A percentile compares a stretch with the other conserved stretches of the same genome.
Evolutionary conservation across 2,888 invertebrate genomes (phyloP).

Genomic region (Lithophane socia): DNA sequence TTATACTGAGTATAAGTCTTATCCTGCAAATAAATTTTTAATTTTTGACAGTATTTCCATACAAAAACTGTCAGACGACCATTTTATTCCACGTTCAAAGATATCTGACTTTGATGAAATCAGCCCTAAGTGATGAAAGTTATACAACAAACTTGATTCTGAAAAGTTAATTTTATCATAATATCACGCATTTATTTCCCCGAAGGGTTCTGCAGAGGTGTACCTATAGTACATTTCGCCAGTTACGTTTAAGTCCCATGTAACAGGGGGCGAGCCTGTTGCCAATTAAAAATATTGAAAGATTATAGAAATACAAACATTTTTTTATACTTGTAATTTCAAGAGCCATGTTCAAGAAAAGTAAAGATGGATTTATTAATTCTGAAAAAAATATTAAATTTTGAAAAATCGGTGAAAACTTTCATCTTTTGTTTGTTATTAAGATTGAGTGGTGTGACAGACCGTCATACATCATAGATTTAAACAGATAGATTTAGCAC

Average conservation of each 20-base stretch:
- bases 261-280: background rate
- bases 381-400: background rate
- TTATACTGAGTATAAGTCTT: too few relatives aligned
- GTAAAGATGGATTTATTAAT: background rate
- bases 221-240: too few relatives aligned
- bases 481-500: background rate
- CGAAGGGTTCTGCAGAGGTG: background rate
- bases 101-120: too few relatives aligned
- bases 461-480: background rate
- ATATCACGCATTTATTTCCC: background rate
- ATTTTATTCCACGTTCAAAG: too few relatives aligned
- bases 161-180: background rate
- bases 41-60: too few relatives aligned
- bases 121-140: background rate
- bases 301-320: background rate
- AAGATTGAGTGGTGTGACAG: background rate
- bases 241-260: too few relatives aligned
- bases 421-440: background rate
- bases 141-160: slow-evolving; percentile 1
- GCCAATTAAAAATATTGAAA: background rate
- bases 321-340: background rate
- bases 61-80: too few relatives aligned
- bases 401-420: background rate
- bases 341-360: background rate
- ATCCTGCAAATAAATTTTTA: too few relatives aligned